A percentile compares a stretch with the other conserved stretches of the same genome.
Evolutionary conservation across 2,888 invertebrate species (phyloP).

Genomic region (Acleris cristana): DNA sequence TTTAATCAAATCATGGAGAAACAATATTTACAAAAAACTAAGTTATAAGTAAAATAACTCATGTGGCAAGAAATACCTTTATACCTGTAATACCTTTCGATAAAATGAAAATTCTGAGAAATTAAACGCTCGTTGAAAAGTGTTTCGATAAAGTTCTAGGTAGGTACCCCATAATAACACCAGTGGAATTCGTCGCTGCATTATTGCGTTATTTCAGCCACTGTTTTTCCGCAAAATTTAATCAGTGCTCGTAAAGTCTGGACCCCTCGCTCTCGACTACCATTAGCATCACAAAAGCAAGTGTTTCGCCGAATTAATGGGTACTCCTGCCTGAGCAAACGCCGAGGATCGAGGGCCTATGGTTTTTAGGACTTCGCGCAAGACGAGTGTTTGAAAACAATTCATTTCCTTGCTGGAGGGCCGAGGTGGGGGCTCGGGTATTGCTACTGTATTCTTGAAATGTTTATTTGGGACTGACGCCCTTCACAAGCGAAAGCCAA

Average conservation of each 20-base stretch:
- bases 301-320: constrained; percentile 37
- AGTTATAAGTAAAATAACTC: no score
- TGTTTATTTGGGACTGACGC: neutral
- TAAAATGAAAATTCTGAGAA: no score
- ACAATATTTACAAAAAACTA: no score
- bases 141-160: no score
- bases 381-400: constrained; percentile 4
- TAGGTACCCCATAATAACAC: no score
- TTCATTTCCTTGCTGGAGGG: constrained; percentile 8
- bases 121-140: no score
- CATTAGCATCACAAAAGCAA: constrained; percentile 38
- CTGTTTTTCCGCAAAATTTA: constrained; percentile 1
- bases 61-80: no score
- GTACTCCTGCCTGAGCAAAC: constrained; percentile 15
- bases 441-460: neutral
- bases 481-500: no score
- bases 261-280: constrained; percentile 1
- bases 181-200: no score
- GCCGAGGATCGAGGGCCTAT: neutral
- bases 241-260: neutral
- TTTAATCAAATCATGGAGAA: no score
- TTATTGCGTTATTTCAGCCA: neutral
- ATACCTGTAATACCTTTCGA: no score
- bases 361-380: constrained; percentile 7
- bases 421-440: neutral